A percentile compares a stretch with the other conserved stretches of the same genome.
phyloP scores from a whole-genome alignment of 2,797 vertebrate genomes.

The Sciurus carolinensis region DNA sequence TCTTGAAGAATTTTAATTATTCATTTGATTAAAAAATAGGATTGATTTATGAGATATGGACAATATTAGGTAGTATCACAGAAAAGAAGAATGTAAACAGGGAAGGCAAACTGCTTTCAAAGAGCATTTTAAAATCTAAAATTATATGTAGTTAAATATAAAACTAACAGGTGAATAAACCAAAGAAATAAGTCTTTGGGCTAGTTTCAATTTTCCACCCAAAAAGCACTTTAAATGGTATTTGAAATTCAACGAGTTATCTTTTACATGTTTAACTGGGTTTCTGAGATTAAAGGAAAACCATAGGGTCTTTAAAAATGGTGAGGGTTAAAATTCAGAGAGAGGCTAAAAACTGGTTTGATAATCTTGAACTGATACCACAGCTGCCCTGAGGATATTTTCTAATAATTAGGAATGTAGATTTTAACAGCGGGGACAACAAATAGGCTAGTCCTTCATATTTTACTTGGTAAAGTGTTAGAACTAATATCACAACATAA shows the following conservation, averaged over 20 bases:
- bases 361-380: not conserved
- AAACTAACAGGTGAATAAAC: slow-evolving; percentile 23
- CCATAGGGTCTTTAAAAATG: not conserved
- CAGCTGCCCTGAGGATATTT: not conserved
- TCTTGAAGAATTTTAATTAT: slow-evolving; percentile 38
- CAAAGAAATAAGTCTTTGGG: slow-evolving; percentile 6
- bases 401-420: not conserved
- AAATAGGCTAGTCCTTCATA: not conserved
- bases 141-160: slow-evolving; percentile 23
- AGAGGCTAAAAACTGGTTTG: not conserved
- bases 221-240: slow-evolving; percentile 46
- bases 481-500: not conserved
- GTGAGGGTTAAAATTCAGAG: not conserved
- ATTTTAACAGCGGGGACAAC: not conserved
- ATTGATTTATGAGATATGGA: not conserved
- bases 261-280: not conserved
- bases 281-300: slow-evolving; percentile 30
- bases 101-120: not conserved
- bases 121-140: slow-evolving; percentile 37
- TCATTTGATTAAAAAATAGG: slow-evolving; percentile 43
- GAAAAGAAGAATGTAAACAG: slow-evolving; percentile 13
- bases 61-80: not conserved
- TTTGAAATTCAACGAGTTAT: slow-evolving; percentile 38
- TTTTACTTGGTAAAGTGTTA: not conserved
- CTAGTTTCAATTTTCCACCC: not conserved